Evolutionary conservation across 2,888 invertebrate species (phyloP), one percentile per base, ranked within the genome.

Genomic region (Netelia melanura): DNA sequence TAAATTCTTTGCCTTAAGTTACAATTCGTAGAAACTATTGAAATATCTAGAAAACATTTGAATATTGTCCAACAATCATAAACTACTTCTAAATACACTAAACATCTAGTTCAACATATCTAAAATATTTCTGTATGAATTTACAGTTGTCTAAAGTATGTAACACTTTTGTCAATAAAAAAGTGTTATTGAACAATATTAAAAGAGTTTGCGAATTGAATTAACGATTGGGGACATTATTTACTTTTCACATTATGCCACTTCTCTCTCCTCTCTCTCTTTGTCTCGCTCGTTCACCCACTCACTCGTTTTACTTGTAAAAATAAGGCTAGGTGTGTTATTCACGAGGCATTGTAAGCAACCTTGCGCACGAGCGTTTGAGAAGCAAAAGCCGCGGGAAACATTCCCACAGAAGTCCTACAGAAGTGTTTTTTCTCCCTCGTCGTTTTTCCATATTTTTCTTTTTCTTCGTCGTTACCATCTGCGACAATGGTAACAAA

Each of bases 361-460:
- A 30, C 71, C 72, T 71, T 79, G 78, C 52, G n/a, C n/a, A 64
- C 56, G 79, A 72, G 3, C 61, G 61, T 61, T 72, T 9, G 64
- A 79, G 71, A 64, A 80, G 71, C 71, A 80, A 80, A 80, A 80
- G 79, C 43, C 71, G 65, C 79, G 79, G 25, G 79, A 72, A 72
- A n/a, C 38, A 14, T 80, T 72, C 72, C 64, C 70, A 56, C 14
- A 61, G 23, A 61, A 61, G 23, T 23, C 21, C 23, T 5, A 11
- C n/a, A 14, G 25, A 54, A 56, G 52, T 30, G 68, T 74, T 74
- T 74, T 61, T n/a, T 25, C 68, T 68, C 44, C 68, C 23, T 68
- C 9, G 67, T 58, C 23, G 14, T 44, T 30, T 71, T n/a, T 61
- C 25, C 56, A 70, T 56, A 17, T 58, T 43, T 38, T 17, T 61